Evolutionary conservation across 2,113 vertebrate genomes (phyloP), one percentile per base, ranked within the genome.

Genomic region (Macaca mulatta): DNA sequence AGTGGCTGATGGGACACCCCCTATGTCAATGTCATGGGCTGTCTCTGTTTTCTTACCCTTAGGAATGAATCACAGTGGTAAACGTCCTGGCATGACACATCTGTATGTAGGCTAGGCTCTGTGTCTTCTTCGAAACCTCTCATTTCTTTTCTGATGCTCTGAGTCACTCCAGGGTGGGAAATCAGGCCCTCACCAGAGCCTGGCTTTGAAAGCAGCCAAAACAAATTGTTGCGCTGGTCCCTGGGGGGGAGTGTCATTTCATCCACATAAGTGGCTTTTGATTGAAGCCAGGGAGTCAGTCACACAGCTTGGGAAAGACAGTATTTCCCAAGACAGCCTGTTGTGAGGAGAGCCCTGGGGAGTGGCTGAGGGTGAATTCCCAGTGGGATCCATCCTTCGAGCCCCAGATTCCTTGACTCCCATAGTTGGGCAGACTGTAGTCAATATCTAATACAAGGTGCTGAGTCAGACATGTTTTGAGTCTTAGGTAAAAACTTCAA

Each of bases 181-280:
- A 50, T 32, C 50, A 9, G 48, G 64, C 61, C 52, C 82, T 92
- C 32, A 5, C 40, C 83, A 16, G 50, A 91, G 78, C 87, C 5
- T 40, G 79, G 87, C 97, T 93, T 52, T 92, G 96, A 94, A 57
- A 0, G 10, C 61, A 14, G 95, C 95, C 96, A 55, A 94, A 87
- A 77, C 84, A 92, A 94, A 96, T 78, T 8, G 69, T 86, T 6
- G 59, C 0, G 0, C 40, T 2, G 38, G 79, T 59, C 94, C 93
- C 97, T 20, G 67, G 89, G 55, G 91, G 30, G 80, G 67, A 32
- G 30, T 88, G 80, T 95, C 94, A 77, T 97, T 90, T 81, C 57
- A 59, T 45, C 92, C 89, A 45, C 38, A 11, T 16, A 35, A 74
- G 61, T 67, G 8, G 79, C 83, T 81, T 61, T 48, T 59, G 93